Evolutionary conservation across 2,797 vertebrate species (phyloP), one percentile per base, ranked within the genome.

Genomic region (Cephalopachus bancanus): DNA sequence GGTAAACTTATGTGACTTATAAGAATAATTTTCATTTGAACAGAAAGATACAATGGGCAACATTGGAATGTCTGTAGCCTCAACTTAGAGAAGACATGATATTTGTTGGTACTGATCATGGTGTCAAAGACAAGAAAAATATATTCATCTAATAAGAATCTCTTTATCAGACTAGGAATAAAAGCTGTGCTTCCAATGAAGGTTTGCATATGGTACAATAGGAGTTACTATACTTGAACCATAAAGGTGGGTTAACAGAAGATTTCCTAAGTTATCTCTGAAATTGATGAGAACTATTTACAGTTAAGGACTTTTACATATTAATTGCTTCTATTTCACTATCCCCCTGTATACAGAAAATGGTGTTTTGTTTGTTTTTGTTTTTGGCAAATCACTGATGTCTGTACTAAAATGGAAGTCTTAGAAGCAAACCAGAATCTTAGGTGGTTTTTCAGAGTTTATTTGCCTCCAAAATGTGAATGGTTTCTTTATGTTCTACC

Each of bases 351-450:
- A 57, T 26, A 89, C 11, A 91, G 4, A 85, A 67, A 86, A 57
- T 51, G 64, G 72, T 44, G 6, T n/a, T 44, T 79, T 44, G 44
- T 44, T 85, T 76, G 65, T 33, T 71, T 89, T 55, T 22, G 20
- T 10, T 33, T 90, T 89, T 92, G 51, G 17, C n/a, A 76, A 83
- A 81, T 26, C 28, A 88, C 2, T 33, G 11, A 19, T 67, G 16
- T 83, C 37, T 80, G 30, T 93, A 84, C 22, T 59, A 7, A 91
- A 93, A 72, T 67, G 26, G 5, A 14, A 49, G 49, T 93, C 57
- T 94, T 88, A 67, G 69, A 92, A 85, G 81, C 12, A 97, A 86
- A 24, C 6, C 26, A 76, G 57, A 94, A 74, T 17, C 93, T 87
- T 64, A 57, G 5, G 53, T 59, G 15, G 6, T 4, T 87, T 94